Evolutionary conservation across 2,888 invertebrate species (phyloP), one percentile per base, ranked within the genome.

Genomic region (Agrochola lota): DNA sequence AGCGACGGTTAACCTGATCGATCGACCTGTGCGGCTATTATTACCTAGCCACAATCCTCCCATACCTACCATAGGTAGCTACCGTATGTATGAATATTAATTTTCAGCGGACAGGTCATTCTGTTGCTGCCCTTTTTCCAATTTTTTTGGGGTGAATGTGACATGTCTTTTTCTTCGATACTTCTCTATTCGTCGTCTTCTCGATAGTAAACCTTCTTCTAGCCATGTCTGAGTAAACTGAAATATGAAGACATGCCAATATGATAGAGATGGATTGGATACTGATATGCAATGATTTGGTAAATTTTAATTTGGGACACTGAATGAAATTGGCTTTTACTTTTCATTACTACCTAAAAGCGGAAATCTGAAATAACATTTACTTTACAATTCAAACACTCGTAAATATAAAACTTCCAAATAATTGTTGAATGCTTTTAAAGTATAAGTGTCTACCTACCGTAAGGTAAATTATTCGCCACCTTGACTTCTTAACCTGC

Each of bases 391-490:
- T 35, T 52, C 68, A n/a, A 43, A 40, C 8, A 66, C 2, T 12
- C 9, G n/a, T n/a, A 57, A 57, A 57, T 17, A n/a, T 66, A 46
- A 46, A 69, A 30, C 9, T 40, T 12, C 11, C 35, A 57, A n/a
- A 55, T 23, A n/a, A 69, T n/a, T 35, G 35, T 55, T 11, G n/a
- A 40, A 57, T 57, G 40, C 7, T 70, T n/a, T 66, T 9, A n/a
- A 17, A 60, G 17, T 26, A 26, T 26, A 55, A 2, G 17, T 60
- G 26, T 9, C 26, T 30, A 20, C 62, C 30, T 30, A 20, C 30
- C 8, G 2, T 23, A 40, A 26, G 20, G 30, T 40, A 30, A 59
- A 26, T 78, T 64, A 70, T 80, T 69, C 55, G 46, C 35, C 46
- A 40, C 23, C 62, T 49, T 79, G 26, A 63, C 23, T 35, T 46